Evolutionary conservation across 2,113 vertebrate genomes (phyloP).

Genomic region (Actinemys pallida): DNA sequence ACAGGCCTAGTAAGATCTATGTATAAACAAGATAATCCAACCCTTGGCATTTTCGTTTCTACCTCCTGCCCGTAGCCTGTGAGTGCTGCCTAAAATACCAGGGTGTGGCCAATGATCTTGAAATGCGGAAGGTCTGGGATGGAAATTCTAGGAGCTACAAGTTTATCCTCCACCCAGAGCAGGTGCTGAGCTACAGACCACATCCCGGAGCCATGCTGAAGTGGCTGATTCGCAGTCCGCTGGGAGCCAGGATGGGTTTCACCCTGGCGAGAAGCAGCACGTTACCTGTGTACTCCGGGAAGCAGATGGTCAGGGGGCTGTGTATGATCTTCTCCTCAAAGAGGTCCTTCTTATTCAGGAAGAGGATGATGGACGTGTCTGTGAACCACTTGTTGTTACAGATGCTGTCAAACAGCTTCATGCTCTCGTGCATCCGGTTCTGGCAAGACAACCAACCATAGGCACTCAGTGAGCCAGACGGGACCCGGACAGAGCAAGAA

Average conservation of each 20-base stretch:
- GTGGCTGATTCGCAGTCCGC: not conserved
- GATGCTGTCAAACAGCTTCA: conserved; percentile 99
- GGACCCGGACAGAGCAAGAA: not conserved
- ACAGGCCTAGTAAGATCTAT: not conserved
- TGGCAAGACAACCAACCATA: conserved; percentile 57
- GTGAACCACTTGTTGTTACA: conserved; percentile 99
- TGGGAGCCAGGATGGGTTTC: too few species aligned
- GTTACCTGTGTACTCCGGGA: conserved; percentile 94
- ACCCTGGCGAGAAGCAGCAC: rapidly evolving
- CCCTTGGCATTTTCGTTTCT: not conserved
- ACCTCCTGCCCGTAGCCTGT: not conserved
- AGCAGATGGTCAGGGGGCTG: conserved; percentile 96
- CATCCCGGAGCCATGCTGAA: not conserved
- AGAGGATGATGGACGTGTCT: conserved; percentile 99
- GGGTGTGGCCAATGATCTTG: not conserved
- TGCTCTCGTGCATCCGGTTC: conserved; percentile 99
- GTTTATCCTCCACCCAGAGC: not conserved
- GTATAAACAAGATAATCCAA: not conserved
- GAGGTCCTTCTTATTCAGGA: conserved; percentile 99
- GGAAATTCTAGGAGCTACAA: not conserved
- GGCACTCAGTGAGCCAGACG: not conserved
- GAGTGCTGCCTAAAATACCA: not conserved
- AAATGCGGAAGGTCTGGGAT: not conserved
- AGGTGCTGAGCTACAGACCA: not conserved
- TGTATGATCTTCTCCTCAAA: conserved; percentile 98